Conservation (phyloP, 2,888 invertebrate genomes). For the Drosophila melanosoma region DNA sequence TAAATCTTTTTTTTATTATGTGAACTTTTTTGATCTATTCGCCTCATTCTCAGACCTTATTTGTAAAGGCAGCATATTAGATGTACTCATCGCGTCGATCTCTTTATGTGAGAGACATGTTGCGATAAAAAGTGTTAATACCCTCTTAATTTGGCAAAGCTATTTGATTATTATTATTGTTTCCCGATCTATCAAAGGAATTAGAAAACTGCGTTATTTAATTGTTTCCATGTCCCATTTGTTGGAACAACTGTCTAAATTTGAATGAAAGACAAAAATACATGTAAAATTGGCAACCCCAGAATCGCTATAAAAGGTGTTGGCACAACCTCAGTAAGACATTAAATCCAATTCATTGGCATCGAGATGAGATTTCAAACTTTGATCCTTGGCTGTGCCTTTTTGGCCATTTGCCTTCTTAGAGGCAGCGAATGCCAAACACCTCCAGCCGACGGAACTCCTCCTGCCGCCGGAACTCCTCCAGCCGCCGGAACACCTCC, state of each 20-base stretch:
- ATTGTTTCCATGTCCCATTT: background rate
- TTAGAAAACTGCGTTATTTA: background rate
- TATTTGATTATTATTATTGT: slow-evolving; percentile 1
- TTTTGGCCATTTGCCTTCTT: slow-evolving; percentile 11
- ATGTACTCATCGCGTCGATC: no score
- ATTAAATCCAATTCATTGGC: background rate
- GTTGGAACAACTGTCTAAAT: slow-evolving; percentile 4
- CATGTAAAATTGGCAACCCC: background rate
- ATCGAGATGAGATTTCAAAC: slow-evolving; percentile 16
- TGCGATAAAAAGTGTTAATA: background rate
- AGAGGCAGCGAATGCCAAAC: background rate
- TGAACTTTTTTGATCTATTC: no score
- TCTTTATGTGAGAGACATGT: background rate
- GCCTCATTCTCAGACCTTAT: no score
- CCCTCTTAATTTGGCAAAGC: background rate
- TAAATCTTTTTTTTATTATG: background rate
- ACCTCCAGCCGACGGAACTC: no score
- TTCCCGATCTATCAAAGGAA: background rate
- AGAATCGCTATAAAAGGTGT: slow-evolving; percentile 17
- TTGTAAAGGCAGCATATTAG: no score
- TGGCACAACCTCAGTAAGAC: background rate
- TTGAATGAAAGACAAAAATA: background rate
- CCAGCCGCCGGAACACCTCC: no score
- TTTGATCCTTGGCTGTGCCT: slow-evolving; percentile 13
- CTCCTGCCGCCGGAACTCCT: no score